Base-by-base conservation (phyloP, 2,888 invertebrate species). In the Chymomyza fuscimana region DNA sequence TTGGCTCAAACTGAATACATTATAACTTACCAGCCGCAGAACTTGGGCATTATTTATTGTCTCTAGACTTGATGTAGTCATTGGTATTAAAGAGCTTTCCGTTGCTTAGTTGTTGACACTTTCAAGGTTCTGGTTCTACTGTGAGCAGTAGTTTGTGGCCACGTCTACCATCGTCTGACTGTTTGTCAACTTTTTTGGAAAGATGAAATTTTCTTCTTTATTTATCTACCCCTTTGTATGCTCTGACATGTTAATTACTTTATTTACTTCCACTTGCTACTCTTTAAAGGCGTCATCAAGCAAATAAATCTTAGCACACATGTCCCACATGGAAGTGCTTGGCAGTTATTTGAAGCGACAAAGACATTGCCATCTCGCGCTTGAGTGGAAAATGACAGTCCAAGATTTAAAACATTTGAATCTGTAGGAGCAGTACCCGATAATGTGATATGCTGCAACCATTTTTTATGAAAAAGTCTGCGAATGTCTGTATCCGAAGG, bases 221-320 rank as follows among this genome's bases (percentile, higher is more conserved):
- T 81, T 84, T 79, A 74, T 77, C 70, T 67, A 65, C 65, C 75
- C 67, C 65, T 73, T 80, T 62, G 61, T 69, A 64, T 22, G 22
- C 72, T 66, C 67, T 50, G 65, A 65, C 70, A 68, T 66, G 87
- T 76, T 83, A 86, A 83, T 82, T 86, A 70, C 67, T 74, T 84
- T 83, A 87, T 87, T 84, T 82, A 64, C 40, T 63, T 74, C 10
- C 10, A 54, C 19, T 19, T 54, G 16, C 19, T 22, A 16, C 16
- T 54, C 7, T 15, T 54, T 54, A 54, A 3, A 19, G 54, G 54
- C 22, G 54, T 54, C 54, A 54, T 36, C 51, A 5, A 22, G 10
- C 22, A 46, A 9, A 63, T 51, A 63, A 22, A 63, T 15, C 46
- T 46, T 50, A 9, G 46, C 61, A 15, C 61, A 16, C 19, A 59